Base-by-base conservation (phyloP, 2,113 vertebrate species). In the Larimichthys crocea region DNA sequence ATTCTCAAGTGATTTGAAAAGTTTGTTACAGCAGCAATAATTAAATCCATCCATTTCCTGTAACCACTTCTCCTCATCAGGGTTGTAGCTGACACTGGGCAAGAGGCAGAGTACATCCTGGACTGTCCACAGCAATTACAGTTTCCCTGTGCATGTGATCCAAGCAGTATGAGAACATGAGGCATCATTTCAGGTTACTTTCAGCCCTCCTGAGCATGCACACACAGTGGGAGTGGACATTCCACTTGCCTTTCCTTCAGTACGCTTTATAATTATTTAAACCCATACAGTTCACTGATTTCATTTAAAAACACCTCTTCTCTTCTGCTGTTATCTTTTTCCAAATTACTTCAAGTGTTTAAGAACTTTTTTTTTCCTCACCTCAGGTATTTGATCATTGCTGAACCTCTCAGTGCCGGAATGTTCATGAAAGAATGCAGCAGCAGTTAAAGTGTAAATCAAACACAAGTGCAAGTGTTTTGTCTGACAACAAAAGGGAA, bases 371-470 rank as follows among this genome's bases (percentile, higher is more conserved):
- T 46, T 46, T 8, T 44, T 59, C 15, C 10, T 9, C 7, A 42
- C 20, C n/a, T 60, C 42, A 26, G 52, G 72, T 63, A n/a, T 75
- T 55, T 75, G 35, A 82, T 52, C 62, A 52, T 8, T 63, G 56
- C 63, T 16, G 63, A 60, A 48, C 3, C 49, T 60, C 48, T 48
- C 55, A 31, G 24, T 12, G 48, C 35, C 19, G 3, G 22, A 46
- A 68, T 48, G 35, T 3, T 55, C 35, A 68, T 55, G 56, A 68
- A 74, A 61, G 31, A 62, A 61, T 53, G 35, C 53, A 66, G 20
- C 53, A 20, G 44, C 35, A 56, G 35, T 59, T n/a, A 29, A 52
- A n/a, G n/a, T 19, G 6, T 31, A 60, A 67, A 46, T 59, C 55
- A 81, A 46, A 74, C 17, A 52, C 0, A 52, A 52, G 53, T 59